Base-by-base conservation (phyloP, 2,797 vertebrate genomes). In the Falco naumanni region DNA sequence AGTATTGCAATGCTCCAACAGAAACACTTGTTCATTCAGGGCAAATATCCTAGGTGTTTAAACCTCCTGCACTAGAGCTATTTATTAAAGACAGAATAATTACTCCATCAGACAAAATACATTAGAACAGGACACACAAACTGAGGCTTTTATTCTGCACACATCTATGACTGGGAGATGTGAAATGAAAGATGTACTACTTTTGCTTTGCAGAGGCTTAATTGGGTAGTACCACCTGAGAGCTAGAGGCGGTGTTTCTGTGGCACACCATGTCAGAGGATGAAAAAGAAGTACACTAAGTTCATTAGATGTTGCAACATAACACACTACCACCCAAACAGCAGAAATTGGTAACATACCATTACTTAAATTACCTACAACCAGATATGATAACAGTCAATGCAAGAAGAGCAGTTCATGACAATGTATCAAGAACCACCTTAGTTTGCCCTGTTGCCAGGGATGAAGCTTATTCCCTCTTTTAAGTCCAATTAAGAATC, bases 91-190 rank as follows among this genome's bases (percentile, higher is more conserved):
- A 61, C 3, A 81, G 41, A 84, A 48, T 20, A 57, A 11, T 17
- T 41, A 22, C 47, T 53, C 1, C 7, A 43, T 54, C 13, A 70
- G 70, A 39, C 3, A 63, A 77, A 74, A 60, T 22, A 25, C 13
- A 5, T 33, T 65, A 37, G 11, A 66, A 77, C 28, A 60, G 5
- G 56, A 77, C 15, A 37, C 9, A 20, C 4, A 4, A 72, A 53
- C 17, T 8, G 7, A 65, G 45, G 17, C 4, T 80, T 48, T 53
- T 72, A 11, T 37, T 65, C 43, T 51, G 47, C 20, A 53, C 13
- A 15, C 10, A 16, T 29, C 64, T 77, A 28, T 29, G 66, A 54
- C 7, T 0, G 2, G 13, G 16, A 34, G 25, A 31, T 1, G 6
- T 25, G 29, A 87, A 56, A 66, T 0, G 3, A 45, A 68, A 87